phyloP scores from a whole-genome alignment of 2,113 vertebrate genomes.

The Macquaria ambigua region DNA sequence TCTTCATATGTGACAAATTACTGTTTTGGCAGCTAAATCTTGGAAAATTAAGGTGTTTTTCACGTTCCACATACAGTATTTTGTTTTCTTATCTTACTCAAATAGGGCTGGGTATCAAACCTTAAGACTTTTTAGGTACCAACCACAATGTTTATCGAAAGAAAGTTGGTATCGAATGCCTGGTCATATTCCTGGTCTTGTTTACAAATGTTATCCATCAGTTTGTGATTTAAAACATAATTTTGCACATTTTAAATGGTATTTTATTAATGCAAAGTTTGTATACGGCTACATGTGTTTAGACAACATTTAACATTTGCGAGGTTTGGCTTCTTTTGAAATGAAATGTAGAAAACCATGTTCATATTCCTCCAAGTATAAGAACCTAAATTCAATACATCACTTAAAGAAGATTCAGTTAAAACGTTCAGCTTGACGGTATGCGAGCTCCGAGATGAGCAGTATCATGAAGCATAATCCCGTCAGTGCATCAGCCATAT shows the following conservation, averaged over 20 bases:
- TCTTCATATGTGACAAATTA: background rate
- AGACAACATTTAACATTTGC: too few relatives aligned
- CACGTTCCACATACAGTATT: background rate
- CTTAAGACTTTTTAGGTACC: background rate
- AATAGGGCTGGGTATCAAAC: background rate
- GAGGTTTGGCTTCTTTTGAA: too few relatives aligned
- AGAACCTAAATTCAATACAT: background rate
- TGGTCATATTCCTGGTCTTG: too few relatives aligned
- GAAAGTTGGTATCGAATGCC: too few relatives aligned
- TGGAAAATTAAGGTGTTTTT: background rate
- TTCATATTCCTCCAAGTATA: background rate
- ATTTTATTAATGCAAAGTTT: background rate
- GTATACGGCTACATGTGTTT: background rate
- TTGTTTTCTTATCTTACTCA: background rate
- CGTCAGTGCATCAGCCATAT: background rate
- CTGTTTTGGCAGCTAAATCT: background rate
- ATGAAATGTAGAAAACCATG: background rate
- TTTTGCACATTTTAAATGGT: too few relatives aligned
- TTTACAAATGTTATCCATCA: too few relatives aligned
- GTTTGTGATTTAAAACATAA: too few relatives aligned
- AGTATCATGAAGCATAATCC: background rate
- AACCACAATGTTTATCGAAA: background rate
- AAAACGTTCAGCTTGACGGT: background rate
- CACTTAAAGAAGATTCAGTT: background rate
- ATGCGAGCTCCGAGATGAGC: background rate